Evolutionary conservation across 2,888 invertebrate species (phyloP).

Genomic region (Fissipunctia ypsillon): DNA sequence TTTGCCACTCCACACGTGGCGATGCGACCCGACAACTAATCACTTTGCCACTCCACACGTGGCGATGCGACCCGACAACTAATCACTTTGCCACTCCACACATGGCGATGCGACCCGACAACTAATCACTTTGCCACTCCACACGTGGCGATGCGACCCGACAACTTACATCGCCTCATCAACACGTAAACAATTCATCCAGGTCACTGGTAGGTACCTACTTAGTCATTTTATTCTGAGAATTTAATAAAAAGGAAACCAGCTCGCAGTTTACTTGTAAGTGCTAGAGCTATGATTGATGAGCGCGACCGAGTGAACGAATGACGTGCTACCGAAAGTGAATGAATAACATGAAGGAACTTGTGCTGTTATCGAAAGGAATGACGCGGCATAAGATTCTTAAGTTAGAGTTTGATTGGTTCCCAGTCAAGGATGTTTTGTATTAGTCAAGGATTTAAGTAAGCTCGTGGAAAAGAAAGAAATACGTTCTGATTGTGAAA

Average conservation of each 20-base stretch:
- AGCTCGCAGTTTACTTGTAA: constrained; percentile 35
- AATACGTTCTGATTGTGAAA: neutral
- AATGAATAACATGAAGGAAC: constrained; percentile 29
- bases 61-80: no score
- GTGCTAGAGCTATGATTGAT: constrained; percentile 53
- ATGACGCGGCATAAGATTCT: constrained; percentile 24
- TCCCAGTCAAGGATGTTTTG: neutral
- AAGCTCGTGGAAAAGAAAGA: neutral
- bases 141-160: no score
- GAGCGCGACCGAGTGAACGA: constrained; percentile 30
- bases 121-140: no score
- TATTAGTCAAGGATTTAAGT: neutral
- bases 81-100: neutral
- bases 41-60: no score
- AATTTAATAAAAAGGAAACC: constrained; percentile 43
- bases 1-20: no score
- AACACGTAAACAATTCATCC: constrained; percentile 2
- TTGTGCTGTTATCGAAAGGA: constrained; percentile 2
- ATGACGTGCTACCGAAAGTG: constrained; percentile 31
- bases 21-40: no score
- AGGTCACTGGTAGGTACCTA: neutral
- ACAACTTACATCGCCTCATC: neutral
- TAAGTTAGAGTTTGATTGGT: constrained; percentile 17
- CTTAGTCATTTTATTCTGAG: constrained; percentile 21
- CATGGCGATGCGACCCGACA: no score